A percentile compares a stretch with the other conserved stretches of the same genome.
These are phyloP conservation scores for Orchesellides sinensis DNA, from an alignment of 2,888 invertebrate species.

Conservation along the genomic window DNA sequence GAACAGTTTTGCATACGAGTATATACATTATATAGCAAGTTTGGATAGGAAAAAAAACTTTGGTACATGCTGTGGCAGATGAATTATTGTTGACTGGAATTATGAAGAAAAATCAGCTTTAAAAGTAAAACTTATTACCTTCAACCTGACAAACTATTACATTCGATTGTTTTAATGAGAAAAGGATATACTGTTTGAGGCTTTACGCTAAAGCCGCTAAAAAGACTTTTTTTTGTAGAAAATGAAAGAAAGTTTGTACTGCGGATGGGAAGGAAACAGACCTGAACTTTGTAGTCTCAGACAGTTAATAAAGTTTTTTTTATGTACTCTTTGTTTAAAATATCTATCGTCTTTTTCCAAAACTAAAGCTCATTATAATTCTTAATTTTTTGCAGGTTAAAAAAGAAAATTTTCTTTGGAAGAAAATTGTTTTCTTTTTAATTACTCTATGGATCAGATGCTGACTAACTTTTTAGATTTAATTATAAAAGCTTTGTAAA, in stretches of 20 bases:
- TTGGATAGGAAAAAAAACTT: not conserved
- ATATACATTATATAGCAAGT: not conserved
- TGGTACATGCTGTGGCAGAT: not conserved
- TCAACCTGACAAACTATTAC: conserved; percentile 44
- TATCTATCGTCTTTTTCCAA: too few relatives aligned
- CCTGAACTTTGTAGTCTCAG: not conserved
- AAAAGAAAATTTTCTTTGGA: too few relatives aligned
- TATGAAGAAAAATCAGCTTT: conserved; percentile 55
- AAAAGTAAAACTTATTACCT: conserved; percentile 36
- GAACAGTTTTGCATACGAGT: not conserved
- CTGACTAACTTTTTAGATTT: too few relatives aligned
- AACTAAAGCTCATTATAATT: too few relatives aligned
- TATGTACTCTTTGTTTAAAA: too few relatives aligned
- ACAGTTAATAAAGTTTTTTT: not conserved
- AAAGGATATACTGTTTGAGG: conserved; percentile 36
- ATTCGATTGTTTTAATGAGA: conserved; percentile 9
- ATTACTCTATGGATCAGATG: too few relatives aligned
- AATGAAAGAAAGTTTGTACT: conserved; percentile 29
- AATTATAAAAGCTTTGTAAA: too few relatives aligned
- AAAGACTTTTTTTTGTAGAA: not conserved
- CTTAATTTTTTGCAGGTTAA: too few relatives aligned
- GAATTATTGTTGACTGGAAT: conserved; percentile 34
- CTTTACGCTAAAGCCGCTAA: not conserved
- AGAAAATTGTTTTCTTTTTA: too few relatives aligned
- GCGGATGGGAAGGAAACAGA: conserved; percentile 10